These are phyloP conservation scores for Lemur catta DNA, from an alignment of 2,797 vertebrate species.

Conservation along the genomic window DNA sequence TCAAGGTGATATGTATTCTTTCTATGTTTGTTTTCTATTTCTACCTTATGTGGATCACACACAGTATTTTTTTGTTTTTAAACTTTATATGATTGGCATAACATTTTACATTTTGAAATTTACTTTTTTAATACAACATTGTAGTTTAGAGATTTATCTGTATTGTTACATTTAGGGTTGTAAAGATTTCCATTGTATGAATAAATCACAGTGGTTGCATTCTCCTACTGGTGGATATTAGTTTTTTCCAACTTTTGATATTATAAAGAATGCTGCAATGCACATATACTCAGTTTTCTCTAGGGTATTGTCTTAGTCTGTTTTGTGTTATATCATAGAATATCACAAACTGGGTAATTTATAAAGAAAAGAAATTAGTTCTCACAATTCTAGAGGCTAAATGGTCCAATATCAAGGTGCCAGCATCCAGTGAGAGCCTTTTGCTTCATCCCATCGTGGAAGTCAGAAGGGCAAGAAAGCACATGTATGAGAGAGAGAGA, in stretches of 20 bases:
- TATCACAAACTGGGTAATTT: background rate
- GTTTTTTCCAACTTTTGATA: background rate
- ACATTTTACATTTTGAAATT: background rate
- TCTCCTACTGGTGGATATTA: background rate
- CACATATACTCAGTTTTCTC: background rate
- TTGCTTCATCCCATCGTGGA: background rate
- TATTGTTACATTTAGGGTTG: background rate
- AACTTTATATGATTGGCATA: background rate
- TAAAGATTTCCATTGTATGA: background rate
- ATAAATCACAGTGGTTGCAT: background rate
- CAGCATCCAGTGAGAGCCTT: background rate
- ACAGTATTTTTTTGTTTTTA: conserved; percentile 4
- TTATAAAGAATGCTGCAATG: background rate
- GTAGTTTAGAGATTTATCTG: background rate
- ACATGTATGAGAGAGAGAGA: background rate
- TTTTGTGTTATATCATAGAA: background rate
- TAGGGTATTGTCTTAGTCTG: background rate
- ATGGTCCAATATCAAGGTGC: background rate
- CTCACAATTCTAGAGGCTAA: background rate
- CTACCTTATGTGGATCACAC: background rate
- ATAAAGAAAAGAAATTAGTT: background rate
- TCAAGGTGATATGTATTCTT: background rate
- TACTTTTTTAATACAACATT: background rate
- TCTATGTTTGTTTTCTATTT: conserved; percentile 18
- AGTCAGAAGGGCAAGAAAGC: background rate